Evolutionary conservation across 1,140 invertebrate genomes (phyloP).

Genomic region (Ceratitis capitata): DNA sequence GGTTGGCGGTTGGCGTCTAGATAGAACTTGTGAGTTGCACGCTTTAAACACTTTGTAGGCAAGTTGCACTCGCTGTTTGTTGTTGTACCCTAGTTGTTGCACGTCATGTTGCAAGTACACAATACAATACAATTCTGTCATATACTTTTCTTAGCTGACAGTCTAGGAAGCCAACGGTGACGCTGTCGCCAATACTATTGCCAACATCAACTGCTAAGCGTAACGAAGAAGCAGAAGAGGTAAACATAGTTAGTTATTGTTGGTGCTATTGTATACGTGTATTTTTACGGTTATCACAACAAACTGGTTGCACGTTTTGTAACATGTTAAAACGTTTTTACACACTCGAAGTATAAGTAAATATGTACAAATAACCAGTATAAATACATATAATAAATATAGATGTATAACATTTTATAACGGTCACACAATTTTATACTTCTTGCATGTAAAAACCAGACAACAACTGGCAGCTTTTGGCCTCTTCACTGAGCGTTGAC

Average conservation of each 20-base stretch:
- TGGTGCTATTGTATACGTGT: background rate
- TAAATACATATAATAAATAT: background rate
- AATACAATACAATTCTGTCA: background rate
- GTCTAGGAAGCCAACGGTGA: background rate
- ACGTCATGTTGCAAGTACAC: constrained; percentile 24
- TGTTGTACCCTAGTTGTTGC: background rate
- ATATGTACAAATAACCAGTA: background rate
- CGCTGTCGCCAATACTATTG: background rate
- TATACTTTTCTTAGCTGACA: background rate
- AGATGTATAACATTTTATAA: background rate
- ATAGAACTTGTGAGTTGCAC: background rate
- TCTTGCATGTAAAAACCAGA: background rate
- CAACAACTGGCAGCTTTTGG: background rate
- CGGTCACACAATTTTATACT: background rate
- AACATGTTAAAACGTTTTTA: background rate
- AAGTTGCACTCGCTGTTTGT: background rate
- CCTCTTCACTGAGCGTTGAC: background rate
- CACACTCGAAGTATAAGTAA: background rate
- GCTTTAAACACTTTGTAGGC: background rate
- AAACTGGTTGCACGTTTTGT: constrained; percentile 33
- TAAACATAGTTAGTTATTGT: background rate
- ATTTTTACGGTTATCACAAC: constrained; percentile 18
- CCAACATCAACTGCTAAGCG: background rate
- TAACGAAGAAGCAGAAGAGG: background rate
- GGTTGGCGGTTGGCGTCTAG: background rate